Evolutionary conservation across 2,888 invertebrate species (phyloP), one percentile per base, ranked within the genome.

Genomic region (Synergus laeviventris): DNA sequence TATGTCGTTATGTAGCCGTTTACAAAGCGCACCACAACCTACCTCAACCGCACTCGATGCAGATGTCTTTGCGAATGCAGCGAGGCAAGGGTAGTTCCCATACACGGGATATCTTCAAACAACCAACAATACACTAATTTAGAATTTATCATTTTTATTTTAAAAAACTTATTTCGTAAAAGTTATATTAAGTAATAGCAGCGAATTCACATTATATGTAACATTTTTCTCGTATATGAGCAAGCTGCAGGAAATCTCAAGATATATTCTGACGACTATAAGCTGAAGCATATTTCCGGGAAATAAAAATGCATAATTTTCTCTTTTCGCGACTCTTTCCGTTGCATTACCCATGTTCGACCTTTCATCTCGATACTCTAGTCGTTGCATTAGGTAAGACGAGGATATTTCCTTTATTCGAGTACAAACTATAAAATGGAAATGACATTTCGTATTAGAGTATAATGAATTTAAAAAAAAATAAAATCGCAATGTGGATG

Each of bases 21-120:
- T 36, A 49, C 49, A 70, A 49, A 70, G 49, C 45, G n/a, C 16
- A 39, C 24, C 66, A 66, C 38, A 62, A 39, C n/a, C 38, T 11
- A 38, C 61, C 38, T 8, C 64, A 66, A 70, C 70, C 49, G 45
- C 24, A 31, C 31, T 49, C n/a, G 45, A 49, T 70, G 45, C 45
- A 66, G 66, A 45, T 42, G 42, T 49, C 70, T n/a, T 31, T 8
- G 66, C 45, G 45, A 16, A 66, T 31, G 24, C 14, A 8, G 45
- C 42, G n/a, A 45, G 24, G n/a, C 38, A 61, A 45, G 21, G 9
- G 9, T 21, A 8, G 9, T 56, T 7, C 11, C 21, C n/a, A 56
- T 18, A 18, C 18, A n/a, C 11, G n/a, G 9, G 54, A 18, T 56
- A 56, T 1, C 9, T 18, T 18, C 18, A 18, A 54, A 54, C 9